Evolutionary conservation across 2,113 vertebrate genomes (phyloP), one percentile per base, ranked within the genome.

Genomic region (Amazona guildingii): DNA sequence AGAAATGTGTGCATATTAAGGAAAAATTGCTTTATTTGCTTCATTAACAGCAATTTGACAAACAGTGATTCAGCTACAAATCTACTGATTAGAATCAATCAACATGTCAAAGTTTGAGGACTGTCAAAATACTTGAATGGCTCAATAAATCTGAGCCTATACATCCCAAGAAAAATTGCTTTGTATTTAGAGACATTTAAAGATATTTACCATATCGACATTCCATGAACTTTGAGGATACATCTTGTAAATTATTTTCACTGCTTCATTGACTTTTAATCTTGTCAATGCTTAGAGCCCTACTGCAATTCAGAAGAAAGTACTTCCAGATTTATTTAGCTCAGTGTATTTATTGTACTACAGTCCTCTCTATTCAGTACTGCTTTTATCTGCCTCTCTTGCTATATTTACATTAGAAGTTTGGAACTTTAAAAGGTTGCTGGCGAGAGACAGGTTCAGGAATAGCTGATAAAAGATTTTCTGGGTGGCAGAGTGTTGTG

Each of bases 1-100:
- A 29, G n/a, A 63, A 72, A 82, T 33, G 11, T 28, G 68, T 23
- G 41, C 18, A 7, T 1, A 2, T 37, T 59, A 69, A 80, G 59
- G 76, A 69, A n/a, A 55, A 73, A 54, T n/a, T 54, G 62, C 61
- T 96, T 90, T 79, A 73, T 93, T 96, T 97, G 63, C 90, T 96
- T 97, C 79, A 84, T 91, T 94, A 93, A 83, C 89, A 97, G 88
- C 83, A 85, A 67, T 93, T 43, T 81, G 88, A 93, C 81, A 94
- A 97, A 94, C 61, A 93, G 80, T 92, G 63, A 82, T 92, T 96
- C 69, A 88, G 88, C 96, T 94, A 95, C 46, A 96, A 59, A 95
- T 94, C 95, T 96, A 86, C 92, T 95, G 94, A 96, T 96, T 94
- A 95, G 93, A 91, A 96, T 97, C 95, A 94, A 95, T 97, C 95